These are phyloP conservation scores for Burhinus bistriatus DNA, from an alignment of 2,113 vertebrate genomes.

Conservation along the genomic window DNA sequence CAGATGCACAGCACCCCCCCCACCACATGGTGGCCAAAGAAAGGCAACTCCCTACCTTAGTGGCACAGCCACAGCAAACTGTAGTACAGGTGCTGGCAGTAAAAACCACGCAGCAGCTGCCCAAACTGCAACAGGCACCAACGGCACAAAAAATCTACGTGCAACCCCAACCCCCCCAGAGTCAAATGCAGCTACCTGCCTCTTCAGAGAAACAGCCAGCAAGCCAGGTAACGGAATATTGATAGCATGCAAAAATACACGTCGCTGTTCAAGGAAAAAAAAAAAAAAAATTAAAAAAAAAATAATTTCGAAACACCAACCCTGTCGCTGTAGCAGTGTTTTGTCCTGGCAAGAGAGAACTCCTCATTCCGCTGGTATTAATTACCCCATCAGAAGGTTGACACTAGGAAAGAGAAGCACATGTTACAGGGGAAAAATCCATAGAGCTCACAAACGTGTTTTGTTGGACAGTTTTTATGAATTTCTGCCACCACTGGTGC, in stretches of 20 bases:
- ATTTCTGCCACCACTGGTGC: conserved; percentile 60
- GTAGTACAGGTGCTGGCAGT: conserved; percentile 83
- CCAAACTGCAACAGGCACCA: conserved; percentile 93
- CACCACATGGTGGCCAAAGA: conserved; percentile 82
- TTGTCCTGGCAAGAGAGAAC: conserved; percentile 70
- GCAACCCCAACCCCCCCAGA: conserved; percentile 88
- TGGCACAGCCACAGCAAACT: conserved; percentile 82
- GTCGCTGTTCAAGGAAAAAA: conserved; percentile 60
- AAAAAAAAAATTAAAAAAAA: background rate
- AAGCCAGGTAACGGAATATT: conserved; percentile 85
- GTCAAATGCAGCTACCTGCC: conserved; percentile 86
- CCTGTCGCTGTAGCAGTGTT: conserved; percentile 62
- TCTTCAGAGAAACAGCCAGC: conserved; percentile 84
- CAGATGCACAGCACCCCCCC: conserved; percentile 71
- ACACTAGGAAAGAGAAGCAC: conserved; percentile 58
- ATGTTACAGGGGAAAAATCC: background rate
- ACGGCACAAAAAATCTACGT: conserved; percentile 92
- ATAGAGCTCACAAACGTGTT: conserved; percentile 25
- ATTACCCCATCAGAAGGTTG: conserved; percentile 58
- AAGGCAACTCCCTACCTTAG: conserved; percentile 76
- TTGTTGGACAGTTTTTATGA: conserved; percentile 56
- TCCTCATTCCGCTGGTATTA: conserved; percentile 52
- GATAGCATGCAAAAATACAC: conserved; percentile 74
- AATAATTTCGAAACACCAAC: background rate
- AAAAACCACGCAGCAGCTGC: conserved; percentile 88